Base-by-base conservation (phyloP, 2,888 invertebrate genomes). In the Xestia rhomboidea region DNA sequence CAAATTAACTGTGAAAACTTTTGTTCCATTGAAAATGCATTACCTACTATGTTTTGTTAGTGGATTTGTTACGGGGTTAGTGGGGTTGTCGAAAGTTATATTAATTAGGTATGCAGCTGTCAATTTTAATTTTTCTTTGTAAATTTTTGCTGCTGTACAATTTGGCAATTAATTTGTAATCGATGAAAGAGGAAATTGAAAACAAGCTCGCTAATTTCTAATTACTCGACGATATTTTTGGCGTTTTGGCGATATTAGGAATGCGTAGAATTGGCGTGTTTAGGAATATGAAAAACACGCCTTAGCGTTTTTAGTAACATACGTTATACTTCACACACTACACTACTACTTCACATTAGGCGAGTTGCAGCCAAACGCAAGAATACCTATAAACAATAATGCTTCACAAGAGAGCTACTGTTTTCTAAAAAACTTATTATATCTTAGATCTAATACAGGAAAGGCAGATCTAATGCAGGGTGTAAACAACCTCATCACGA, bases 361-460 rank as follows among this genome's bases (percentile, higher is more conserved):
- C 5, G 3, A 18, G 18, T 6, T 18, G 46, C 18, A 6, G 18
- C 2, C 46, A 46, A 18, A 46, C 15, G 46, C 46, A 18, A 46
- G 11, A 1, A 10, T 41, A 41, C 10, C 10, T 38, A 38, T 34
- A 34, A 34, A 34, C 34, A 5, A 10, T 41, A 49, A 60, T 41
- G 10, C 21, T 34, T 7, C 60, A 46, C 44, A 46, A 3, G 11
- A 46, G 30, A 34, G 18, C 49, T 44, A 13, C 3, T 57, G 38
- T 46, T 66, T 63, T 38, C 63, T 38, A 6, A 38, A 4, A 13
- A 13, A 63, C 44, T 71, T 71, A 44, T 66, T 51, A n/a, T 27
- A 54, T 41, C n/a, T 46, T 68, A 62, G 7, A 82, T 57, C 51
- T 66, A 46, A 75, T 67, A 62, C n/a, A n/a, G n/a, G n/a, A n/a